phyloP scores from a whole-genome alignment of 2,797 vertebrate genomes.

The Danionella dracula region DNA sequence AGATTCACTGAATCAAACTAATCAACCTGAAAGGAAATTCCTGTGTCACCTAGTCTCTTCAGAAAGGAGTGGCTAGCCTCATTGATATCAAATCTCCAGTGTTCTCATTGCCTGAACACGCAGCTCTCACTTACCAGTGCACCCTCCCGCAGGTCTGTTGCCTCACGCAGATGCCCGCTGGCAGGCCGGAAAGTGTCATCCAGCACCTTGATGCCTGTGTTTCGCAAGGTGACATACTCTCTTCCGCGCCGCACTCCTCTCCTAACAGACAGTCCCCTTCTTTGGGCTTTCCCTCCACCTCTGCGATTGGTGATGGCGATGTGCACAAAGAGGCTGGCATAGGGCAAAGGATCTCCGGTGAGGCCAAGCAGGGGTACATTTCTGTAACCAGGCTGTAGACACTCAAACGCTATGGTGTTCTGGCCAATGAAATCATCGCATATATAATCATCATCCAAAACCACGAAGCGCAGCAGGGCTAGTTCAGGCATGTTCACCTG shows the following conservation, averaged over 20 bases:
- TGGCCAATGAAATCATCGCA: slow-evolving; percentile 98
- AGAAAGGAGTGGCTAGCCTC: neutral
- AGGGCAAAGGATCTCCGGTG: slow-evolving; percentile 83
- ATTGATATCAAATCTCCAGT: neutral
- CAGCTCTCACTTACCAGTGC: slow-evolving; percentile 75
- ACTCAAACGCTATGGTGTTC: slow-evolving; percentile 88
- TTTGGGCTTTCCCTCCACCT: slow-evolving; percentile 87
- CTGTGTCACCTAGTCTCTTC: neutral
- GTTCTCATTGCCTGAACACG: neutral
- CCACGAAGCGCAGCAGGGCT: slow-evolving; percentile 91
- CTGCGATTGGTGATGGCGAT: slow-evolving; percentile 89
- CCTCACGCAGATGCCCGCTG: slow-evolving; percentile 78
- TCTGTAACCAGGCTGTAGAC: slow-evolving; percentile 90
- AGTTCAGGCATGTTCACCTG: slow-evolving; percentile 91
- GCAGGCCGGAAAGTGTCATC: slow-evolving; percentile 91
- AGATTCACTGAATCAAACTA: neutral
- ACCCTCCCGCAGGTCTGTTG: slow-evolving; percentile 88
- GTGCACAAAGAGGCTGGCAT: slow-evolving; percentile 89
- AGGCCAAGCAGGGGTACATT: slow-evolving; percentile 87
- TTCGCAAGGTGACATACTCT: slow-evolving; percentile 87
- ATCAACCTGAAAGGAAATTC: neutral
- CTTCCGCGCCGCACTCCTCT: slow-evolving; percentile 83
- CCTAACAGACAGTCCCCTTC: slow-evolving; percentile 83
- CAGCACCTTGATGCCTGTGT: slow-evolving; percentile 81
- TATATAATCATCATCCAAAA: slow-evolving; percentile 96